These are phyloP conservation scores for Cylloceria caligata DNA, from an alignment of 2,888 invertebrate genomes.

Conservation along the genomic window DNA sequence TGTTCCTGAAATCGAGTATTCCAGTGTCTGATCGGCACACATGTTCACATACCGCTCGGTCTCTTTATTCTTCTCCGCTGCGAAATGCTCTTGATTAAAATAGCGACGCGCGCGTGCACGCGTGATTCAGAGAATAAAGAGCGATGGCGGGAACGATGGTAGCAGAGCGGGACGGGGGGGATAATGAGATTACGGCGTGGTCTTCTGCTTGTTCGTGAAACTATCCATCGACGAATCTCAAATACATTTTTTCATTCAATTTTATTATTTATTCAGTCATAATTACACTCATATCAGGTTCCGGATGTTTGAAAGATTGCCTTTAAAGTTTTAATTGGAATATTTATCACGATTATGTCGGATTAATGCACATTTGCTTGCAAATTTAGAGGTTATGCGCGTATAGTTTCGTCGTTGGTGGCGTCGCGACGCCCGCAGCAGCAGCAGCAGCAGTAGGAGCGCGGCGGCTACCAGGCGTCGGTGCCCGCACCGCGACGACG, in stretches of 20 bases:
- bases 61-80: constrained; percentile 27
- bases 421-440: constrained; percentile 66
- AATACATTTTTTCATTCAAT: neutral
- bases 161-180: constrained; percentile 9
- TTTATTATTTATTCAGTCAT: neutral
- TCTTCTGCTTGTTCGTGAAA: neutral
- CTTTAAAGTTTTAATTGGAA: neutral
- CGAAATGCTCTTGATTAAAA: constrained; percentile 31
- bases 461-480: constrained; percentile 48
- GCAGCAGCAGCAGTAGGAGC: neutral
- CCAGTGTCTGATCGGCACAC: neutral
- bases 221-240: no score
- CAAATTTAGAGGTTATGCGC: constrained; percentile 67
- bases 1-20: neutral
- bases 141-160: constrained; percentile 52
- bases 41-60: neutral
- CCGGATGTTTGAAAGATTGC: neutral
- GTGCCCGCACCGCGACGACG: constrained; percentile 65
- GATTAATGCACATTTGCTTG: constrained; percentile 11
- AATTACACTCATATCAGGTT: no score
- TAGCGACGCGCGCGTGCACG: constrained; percentile 45
- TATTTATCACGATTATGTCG: neutral
- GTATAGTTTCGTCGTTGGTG: constrained; percentile 31
- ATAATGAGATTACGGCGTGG: constrained; percentile 26
- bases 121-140: constrained; percentile 59